A percentile compares a stretch with the other conserved stretches of the same genome.
Conservation (phyloP, 1,140 invertebrate species). For the Ptiloglossa arizonensis region DNA sequence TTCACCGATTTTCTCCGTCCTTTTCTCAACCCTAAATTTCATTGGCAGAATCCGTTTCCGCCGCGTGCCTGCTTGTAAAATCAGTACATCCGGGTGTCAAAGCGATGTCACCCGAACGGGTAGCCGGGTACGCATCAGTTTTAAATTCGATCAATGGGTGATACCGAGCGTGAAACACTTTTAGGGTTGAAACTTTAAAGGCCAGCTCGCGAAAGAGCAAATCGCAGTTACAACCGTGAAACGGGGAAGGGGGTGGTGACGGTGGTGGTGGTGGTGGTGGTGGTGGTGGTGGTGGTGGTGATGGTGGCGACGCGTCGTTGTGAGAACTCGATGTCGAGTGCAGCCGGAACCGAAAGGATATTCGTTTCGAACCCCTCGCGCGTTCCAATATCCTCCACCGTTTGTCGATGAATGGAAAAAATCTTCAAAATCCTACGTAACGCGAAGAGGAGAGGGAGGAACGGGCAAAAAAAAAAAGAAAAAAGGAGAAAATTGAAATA, state of each 20-base stretch:
- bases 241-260: slow-evolving; percentile 42
- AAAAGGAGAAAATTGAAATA: too few species aligned
- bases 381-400: slow-evolving; percentile 29
- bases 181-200: slow-evolving; percentile 81
- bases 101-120: slow-evolving; percentile 76
- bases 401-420: not conserved
- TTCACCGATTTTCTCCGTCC: slow-evolving; percentile 41
- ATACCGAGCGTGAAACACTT: slow-evolving; percentile 81
- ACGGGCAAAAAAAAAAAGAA: not conserved
- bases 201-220: slow-evolving; percentile 67
- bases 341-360: slow-evolving; percentile 64
- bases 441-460: too few species aligned
- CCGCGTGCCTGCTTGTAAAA: slow-evolving; percentile 80
- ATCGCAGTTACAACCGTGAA: slow-evolving; percentile 76
- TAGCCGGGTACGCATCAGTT: slow-evolving; percentile 72
- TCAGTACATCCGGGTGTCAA: slow-evolving; percentile 82
- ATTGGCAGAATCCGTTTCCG: slow-evolving; percentile 80
- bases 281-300: too few species aligned
- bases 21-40: slow-evolving; percentile 78
- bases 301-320: slow-evolving; percentile 51
- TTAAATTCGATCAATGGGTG: slow-evolving; percentile 82
- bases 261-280: slow-evolving; percentile 5
- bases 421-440: not conserved
- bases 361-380: slow-evolving; percentile 60
- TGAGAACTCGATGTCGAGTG: slow-evolving; percentile 68